Percentiles rank a stretch among this genome's conserved stretches.
These are phyloP conservation scores for Sesia bembeciformis DNA, from an alignment of 2,888 invertebrate genomes.

Conservation along the genomic window DNA sequence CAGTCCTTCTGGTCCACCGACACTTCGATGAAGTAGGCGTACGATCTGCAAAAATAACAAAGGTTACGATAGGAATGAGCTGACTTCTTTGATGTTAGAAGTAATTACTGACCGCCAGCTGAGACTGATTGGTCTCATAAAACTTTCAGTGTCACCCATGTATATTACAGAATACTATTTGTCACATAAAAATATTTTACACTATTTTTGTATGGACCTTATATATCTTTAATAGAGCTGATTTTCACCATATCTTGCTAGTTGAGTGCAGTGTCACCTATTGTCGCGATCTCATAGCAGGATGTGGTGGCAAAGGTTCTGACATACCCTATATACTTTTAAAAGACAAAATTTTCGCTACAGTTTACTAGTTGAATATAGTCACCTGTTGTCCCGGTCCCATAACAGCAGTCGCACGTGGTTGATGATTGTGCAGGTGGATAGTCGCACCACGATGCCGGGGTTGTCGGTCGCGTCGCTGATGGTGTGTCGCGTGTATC, in stretches of 20 bases:
- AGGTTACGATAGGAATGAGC: too few relatives aligned
- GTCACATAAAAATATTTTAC: too few relatives aligned
- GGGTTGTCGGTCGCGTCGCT: slow-evolving; percentile 80
- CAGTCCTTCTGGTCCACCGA: slow-evolving; percentile 97
- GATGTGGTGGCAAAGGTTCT: slow-evolving; percentile 72
- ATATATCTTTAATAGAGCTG: slow-evolving; percentile 3
- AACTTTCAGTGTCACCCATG: too few relatives aligned
- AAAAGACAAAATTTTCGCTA: slow-evolving; percentile 8
- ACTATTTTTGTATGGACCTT: too few relatives aligned
- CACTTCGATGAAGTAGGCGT: slow-evolving; percentile 93
- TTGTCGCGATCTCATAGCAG: slow-evolving; percentile 96
- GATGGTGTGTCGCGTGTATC: slow-evolving; percentile 91
- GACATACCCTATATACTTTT: slow-evolving; percentile 1
- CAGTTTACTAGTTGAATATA: too few relatives aligned
- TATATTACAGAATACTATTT: too few relatives aligned
- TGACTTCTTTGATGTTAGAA: too few relatives aligned
- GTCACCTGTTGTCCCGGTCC: slow-evolving; percentile 84
- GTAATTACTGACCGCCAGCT: too few relatives aligned
- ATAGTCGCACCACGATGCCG: too few relatives aligned
- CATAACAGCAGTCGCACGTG: slow-evolving; percentile 93
- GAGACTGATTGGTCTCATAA: too few relatives aligned
- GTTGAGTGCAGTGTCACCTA: too few relatives aligned
- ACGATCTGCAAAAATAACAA: slow-evolving; percentile 55
- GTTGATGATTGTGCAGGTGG: slow-evolving; percentile 10
- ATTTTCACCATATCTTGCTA: slow-evolving; percentile 1